Evolutionary conservation across 2,888 invertebrate species (phyloP).

Genomic region (Oscheius sp.): DNA sequence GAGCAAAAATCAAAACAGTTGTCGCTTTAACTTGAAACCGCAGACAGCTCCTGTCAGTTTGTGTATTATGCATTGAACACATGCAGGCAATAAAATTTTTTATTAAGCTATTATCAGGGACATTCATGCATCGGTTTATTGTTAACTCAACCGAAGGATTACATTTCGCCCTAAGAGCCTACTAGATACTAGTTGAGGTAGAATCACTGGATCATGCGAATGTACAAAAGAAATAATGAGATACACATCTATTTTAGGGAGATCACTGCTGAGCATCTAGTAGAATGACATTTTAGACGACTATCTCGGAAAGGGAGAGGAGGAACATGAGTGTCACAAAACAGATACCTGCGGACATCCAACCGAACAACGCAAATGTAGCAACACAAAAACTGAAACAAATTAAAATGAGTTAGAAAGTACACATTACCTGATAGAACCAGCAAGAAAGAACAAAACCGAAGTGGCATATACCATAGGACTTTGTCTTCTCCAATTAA

Average conservation of each 20-base stretch:
- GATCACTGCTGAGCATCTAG: not conserved
- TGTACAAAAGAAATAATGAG: not conserved
- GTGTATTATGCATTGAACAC: no score
- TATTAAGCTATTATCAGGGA: no score
- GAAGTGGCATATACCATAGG: not conserved
- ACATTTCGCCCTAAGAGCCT: no score
- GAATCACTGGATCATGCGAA: no score
- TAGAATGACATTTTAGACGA: not conserved
- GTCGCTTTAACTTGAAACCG: not conserved
- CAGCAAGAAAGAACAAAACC: not conserved
- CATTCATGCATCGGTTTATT: no score
- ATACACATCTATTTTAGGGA: not conserved
- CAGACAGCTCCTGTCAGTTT: no score
- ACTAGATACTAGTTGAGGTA: no score
- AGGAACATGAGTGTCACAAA: constrained; percentile 24
- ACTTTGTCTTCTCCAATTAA: not conserved
- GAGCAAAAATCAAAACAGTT: not conserved
- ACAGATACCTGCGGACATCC: constrained; percentile 6
- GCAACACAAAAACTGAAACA: constrained; percentile 28
- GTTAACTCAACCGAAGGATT: no score
- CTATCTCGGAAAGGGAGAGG: constrained; percentile 14
- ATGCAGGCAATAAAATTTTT: no score
- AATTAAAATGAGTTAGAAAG: not conserved
- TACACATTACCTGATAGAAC: constrained; percentile 1
- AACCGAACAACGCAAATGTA: constrained; percentile 17